Conservation (phyloP, 2,888 invertebrate genomes). For the Scaptomyza caliginosa region DNA sequence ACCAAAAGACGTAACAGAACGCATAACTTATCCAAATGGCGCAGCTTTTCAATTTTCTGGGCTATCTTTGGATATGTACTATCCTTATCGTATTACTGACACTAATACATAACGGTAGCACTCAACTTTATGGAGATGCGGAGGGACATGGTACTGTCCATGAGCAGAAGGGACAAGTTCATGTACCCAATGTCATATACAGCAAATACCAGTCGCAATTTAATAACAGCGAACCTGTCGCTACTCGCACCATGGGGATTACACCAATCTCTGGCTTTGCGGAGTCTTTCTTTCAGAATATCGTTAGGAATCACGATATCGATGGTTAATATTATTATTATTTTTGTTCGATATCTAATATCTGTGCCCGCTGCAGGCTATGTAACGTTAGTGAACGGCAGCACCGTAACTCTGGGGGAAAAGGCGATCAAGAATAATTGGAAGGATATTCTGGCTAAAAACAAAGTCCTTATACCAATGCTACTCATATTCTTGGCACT, state of each 20-base stretch:
- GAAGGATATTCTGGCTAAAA: constrained; percentile 84
- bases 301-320: no score
- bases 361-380: background rate
- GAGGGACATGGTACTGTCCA: background rate
- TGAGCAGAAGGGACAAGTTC: constrained; percentile 1
- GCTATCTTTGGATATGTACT: background rate
- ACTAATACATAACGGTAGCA: background rate
- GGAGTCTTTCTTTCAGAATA: background rate
- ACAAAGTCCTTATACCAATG: constrained; percentile 82
- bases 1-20: background rate
- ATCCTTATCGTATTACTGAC: background rate
- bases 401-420: constrained; percentile 57
- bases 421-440: constrained; percentile 83
- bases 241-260: background rate
- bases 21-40: background rate
- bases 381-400: background rate
- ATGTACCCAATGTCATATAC: background rate
- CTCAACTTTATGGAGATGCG: background rate
- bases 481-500: constrained; percentile 87
- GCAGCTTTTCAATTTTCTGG: background rate
- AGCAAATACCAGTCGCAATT: background rate
- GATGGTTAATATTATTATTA: background rate
- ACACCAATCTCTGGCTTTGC: background rate
- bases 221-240: background rate
- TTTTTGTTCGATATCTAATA: background rate